A percentile compares a stretch with the other conserved stretches of the same genome.
These are phyloP conservation scores for Aplysina aerophoba DNA, from an alignment of 37 sponge, comb jelly and placozoan species.

Conservation along the genomic window DNA sequence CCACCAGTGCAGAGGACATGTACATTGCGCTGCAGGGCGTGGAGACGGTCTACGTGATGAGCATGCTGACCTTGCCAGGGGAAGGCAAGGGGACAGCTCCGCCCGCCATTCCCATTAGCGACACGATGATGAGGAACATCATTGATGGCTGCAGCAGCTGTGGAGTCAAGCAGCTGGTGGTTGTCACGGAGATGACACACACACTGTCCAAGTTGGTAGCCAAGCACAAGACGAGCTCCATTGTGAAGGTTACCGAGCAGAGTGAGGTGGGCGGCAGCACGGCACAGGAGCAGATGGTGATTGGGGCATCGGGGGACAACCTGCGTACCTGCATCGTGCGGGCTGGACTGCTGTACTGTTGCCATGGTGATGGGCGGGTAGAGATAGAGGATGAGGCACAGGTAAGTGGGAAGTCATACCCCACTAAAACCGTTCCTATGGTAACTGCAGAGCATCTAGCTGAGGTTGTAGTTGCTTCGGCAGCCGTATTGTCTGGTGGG, in stretches of 20 bases:
- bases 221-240: background rate
- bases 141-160: slow-evolving; percentile 15
- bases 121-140: background rate
- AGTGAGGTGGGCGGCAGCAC: background rate
- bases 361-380: background rate
- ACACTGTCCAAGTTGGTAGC: background rate
- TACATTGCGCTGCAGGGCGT: background rate
- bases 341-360: background rate
- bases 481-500: background rate
- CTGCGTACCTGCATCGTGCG: slow-evolving; percentile 10
- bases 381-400: background rate
- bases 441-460: background rate
- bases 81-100: background rate
- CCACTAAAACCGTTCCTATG: background rate
- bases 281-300: background rate
- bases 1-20: background rate
- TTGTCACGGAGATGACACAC: background rate
- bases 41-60: slow-evolving; percentile 21
- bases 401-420: background rate
- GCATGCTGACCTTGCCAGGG: background rate
- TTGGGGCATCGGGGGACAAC: background rate
- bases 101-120: background rate
- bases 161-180: background rate
- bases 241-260: background rate
- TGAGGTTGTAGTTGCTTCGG: background rate